Evolutionary conservation across 2,113 vertebrate species (phyloP), one percentile per base, ranked within the genome.

Genomic region (Nestor notabilis): DNA sequence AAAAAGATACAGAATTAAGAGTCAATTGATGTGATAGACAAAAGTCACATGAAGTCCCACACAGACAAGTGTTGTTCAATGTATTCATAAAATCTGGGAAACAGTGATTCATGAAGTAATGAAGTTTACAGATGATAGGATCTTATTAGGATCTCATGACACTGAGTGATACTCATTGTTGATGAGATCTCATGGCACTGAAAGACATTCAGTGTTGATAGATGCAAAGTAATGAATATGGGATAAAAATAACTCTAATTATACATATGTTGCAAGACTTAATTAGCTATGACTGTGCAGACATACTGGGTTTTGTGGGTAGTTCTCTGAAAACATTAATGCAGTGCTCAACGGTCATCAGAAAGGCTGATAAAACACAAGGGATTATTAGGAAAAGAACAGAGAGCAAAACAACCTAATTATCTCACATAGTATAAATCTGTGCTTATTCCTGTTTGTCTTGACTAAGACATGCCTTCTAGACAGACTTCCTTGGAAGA

Each of bases 201-300:
- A 97, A 96, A 94, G 95, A 94, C 93, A 87, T 68, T 46, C 86
- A 92, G 72, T 91, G 80, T 95, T 87, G 89, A 92, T 66, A 87
- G 91, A 94, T 43, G 72, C 43, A 82, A 74, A 87, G 66, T 71
- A 82, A 87, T 77, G 66, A 83, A 74, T 56, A 31, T 3, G 41
- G 17, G 85, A 71, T 78, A 89, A 97, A 95, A 96, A 97, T 95
- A 97, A 74, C 33, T 37, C 60, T 53, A 75, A 81, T 95, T 87
- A 83, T 33, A 70, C 1, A 1, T 41, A 21, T 33, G n/a, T 50
- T 70, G 58, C 68, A 92, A 66, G 75, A 74, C 33, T 49, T 83
- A 83, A 93, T 95, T 92, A 95, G 60, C 76, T 83, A 58, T 91
- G 93, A 89, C 86, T 94, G 65, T 52, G 84, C n/a, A 69, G 41